Conservation (phyloP, 2,888 invertebrate species). For the Cephus rjabovi region DNA sequence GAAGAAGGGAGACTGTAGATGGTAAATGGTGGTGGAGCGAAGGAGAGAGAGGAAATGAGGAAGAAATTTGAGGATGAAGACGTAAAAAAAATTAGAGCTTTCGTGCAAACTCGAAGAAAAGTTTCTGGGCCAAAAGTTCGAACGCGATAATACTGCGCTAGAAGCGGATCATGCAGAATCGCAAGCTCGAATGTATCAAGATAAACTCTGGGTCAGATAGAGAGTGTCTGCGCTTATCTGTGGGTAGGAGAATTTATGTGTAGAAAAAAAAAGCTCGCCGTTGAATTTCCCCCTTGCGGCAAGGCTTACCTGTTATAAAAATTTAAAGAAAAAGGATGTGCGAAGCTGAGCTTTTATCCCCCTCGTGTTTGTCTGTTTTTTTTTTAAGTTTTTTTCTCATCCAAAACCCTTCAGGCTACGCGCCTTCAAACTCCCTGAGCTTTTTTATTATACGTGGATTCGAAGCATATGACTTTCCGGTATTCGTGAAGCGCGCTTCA, state of each 20-base stretch:
- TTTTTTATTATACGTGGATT: not conserved
- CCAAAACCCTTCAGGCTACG: not conserved
- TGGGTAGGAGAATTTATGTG: not conserved
- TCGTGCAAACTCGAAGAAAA: not conserved
- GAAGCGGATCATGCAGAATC: not conserved
- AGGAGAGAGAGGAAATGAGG: not conserved
- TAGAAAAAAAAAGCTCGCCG: not conserved
- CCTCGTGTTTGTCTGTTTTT: not conserved
- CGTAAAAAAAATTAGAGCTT: not conserved
- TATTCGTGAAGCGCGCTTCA: not conserved
- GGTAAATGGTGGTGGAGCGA: not conserved
- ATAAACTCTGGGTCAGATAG: not conserved
- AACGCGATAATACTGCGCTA: not conserved
- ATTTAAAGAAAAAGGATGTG: not conserved
- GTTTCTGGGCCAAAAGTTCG: not conserved
- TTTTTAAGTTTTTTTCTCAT: not conserved
- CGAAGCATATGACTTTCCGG: not conserved
- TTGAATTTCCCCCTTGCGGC: not conserved
- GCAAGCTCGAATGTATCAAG: not conserved
- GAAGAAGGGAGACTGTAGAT: not conserved
- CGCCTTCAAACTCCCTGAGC: not conserved
- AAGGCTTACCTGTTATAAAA: not conserved
- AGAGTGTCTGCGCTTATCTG: not conserved
- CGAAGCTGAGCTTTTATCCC: not conserved
- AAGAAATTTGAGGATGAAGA: not conserved